Percentiles rank a stretch among this genome's conserved stretches.
These are phyloP conservation scores for Eupeodes latifasciatus DNA, from an alignment of 2,888 invertebrate genomes.

Conservation along the genomic window DNA sequence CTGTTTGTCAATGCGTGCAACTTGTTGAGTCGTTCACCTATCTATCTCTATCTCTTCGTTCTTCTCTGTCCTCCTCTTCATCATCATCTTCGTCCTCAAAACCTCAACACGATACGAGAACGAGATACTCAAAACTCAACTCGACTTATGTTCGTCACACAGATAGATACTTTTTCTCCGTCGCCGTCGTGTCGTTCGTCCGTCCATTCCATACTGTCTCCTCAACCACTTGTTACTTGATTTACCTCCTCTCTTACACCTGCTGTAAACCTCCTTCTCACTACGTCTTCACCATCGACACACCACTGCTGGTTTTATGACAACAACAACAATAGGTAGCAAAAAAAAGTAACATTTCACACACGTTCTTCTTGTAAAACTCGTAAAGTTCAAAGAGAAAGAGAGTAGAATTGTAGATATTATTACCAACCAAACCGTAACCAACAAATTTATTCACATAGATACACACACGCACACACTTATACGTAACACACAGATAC, in stretches of 20 bases:
- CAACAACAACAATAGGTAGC: background rate
- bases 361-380: slow-evolving; percentile 68
- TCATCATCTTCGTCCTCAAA: slow-evolving; percentile 1
- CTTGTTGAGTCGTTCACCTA: slow-evolving; percentile 77
- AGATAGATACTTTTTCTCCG: slow-evolving; percentile 63
- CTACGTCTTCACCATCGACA: background rate
- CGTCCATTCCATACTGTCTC: slow-evolving; percentile 21
- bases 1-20: slow-evolving; percentile 70
- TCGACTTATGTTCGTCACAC: slow-evolving; percentile 2
- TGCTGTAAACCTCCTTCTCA: background rate
- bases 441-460: slow-evolving; percentile 3
- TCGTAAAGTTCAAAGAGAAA: slow-evolving; percentile 71
- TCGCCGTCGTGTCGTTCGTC: too few relatives aligned
- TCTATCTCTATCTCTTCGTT: slow-evolving; percentile 46
- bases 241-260: slow-evolving; percentile 38
- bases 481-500: background rate
- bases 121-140: background rate
- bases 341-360: slow-evolving; percentile 24
- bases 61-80: background rate
- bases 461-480: background rate
- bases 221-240: slow-evolving; percentile 71
- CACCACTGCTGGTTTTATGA: background rate
- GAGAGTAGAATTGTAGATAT: slow-evolving; percentile 48
- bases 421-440: slow-evolving; percentile 44
- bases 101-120: background rate